Base-by-base conservation (phyloP, 1,140 invertebrate genomes). In the Yoshiicerus persimilis region DNA sequence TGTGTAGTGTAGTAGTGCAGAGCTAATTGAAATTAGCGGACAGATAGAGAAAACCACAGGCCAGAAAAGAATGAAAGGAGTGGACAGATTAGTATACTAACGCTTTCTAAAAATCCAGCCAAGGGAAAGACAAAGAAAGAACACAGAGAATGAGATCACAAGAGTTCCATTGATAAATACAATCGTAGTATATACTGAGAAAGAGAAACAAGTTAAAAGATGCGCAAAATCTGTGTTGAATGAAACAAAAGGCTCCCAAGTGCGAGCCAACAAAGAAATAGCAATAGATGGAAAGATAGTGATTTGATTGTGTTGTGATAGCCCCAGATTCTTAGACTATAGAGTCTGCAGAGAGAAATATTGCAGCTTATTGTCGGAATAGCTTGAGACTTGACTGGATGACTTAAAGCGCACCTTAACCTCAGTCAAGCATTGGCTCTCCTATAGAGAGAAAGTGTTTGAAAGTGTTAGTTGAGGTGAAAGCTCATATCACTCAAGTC, bases 401-500 rank as follows among this genome's bases (percentile, higher is more conserved):
- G 75, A 80, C 32, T 80, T 80, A 36, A 80, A 80, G 75, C 30
- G 34, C 75, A 80, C 75, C 75, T 80, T 80, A 80, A 80, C 75
- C 34, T 80, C 34, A 36, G 16, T n/a, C 32, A 36, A 80, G 32
- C 34, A 80, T 80, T 80, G 27, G 5, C 30, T 34, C 3, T 23
- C 25, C 5, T 47, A 47, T 4, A 16, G 13, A 20, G 3, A 20
- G 34, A 80, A 20, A 36, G 5, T 10, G 30, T 80, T n/a, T 4
- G n/a, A n/a, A 32, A 32, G 75, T 36, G 75, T 80, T 80, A 23
- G 75, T 80, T 80, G 34, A 80, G 32, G n/a, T 80, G 75, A 80
- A 80, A 32, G 32, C 75, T 80, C 75, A 80, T 80, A 80, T 80
- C 75, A 80, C 75, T 80, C 75, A 80, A 36, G 75, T 80, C 75